Evolutionary conservation across 2,113 vertebrate genomes (phyloP).

Genomic region (Sigmodon hispidus): DNA sequence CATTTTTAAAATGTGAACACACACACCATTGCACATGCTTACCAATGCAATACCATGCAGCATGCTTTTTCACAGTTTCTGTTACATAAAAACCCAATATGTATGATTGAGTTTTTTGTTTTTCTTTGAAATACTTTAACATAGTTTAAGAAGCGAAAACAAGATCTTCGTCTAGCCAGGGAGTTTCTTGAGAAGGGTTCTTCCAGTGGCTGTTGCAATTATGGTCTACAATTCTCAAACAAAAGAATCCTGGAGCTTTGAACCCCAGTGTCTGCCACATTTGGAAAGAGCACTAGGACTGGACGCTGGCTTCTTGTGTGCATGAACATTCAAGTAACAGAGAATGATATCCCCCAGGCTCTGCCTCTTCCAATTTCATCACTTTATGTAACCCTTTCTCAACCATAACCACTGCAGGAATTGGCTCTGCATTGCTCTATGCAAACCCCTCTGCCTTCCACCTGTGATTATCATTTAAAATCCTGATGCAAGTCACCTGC

Average conservation of each 20-base stretch:
- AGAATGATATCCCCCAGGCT: constrained; percentile 75
- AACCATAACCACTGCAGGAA: constrained; percentile 61
- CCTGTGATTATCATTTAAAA: not conserved
- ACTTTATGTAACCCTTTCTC: constrained; percentile 73
- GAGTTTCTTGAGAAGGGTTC: rapidly evolving
- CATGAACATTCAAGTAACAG: constrained; percentile 66
- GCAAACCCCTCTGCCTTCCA: rapidly evolving
- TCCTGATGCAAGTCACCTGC: not conserved
- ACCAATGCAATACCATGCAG: not conserved
- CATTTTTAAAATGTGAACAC: not conserved
- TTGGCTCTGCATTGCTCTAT: rapidly evolving
- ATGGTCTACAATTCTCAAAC: no score
- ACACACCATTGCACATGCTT: not conserved
- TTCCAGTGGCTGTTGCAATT: rapidly evolving
- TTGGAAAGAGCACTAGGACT: constrained; percentile 61
- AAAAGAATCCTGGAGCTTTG: not conserved
- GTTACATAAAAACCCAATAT: not conserved
- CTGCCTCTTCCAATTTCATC: constrained; percentile 77
- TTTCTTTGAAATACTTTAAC: not conserved
- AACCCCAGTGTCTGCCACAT: constrained; percentile 10
- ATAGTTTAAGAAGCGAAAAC: rapidly evolving
- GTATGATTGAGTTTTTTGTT: not conserved
- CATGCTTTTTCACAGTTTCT: rapidly evolving
- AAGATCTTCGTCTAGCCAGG: rapidly evolving
- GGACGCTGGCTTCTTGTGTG: constrained; percentile 65